Base-by-base conservation (phyloP, 2,888 invertebrate genomes). In the Actias luna region DNA sequence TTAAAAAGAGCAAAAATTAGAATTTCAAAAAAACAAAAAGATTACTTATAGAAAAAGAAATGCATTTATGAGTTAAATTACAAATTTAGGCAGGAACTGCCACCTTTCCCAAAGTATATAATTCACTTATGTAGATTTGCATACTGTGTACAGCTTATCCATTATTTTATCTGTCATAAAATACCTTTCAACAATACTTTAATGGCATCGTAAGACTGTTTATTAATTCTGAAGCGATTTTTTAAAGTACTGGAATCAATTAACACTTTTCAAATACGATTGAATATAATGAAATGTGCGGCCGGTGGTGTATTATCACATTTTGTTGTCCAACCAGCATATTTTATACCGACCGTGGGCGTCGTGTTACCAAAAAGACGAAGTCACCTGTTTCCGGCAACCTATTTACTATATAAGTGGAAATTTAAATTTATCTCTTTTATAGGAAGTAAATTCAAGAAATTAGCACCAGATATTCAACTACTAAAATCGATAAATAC, bases 341-440 rank as follows among this genome's bases (percentile, higher is more conserved):
- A 25, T 50, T 50, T 50, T 50, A 50, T 50, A 50, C 12, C 46
- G 46, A 50, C 46, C 25, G 46, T 50, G 25, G 25, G 25, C 25
- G 12, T 50, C 46, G 22, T 25, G 25, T 50, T 50, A 25, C 46
- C 0, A 22, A 50, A 50, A 50, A 25, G 22, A 50, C 46, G 25
- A 42, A 18, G 22, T 50, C 46, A 50, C 46, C 46, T 50, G 46
- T 50, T 50, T 50, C 46, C 46, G 46, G 46, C 22, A 25, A 25
- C 42, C 42, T 42, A 42, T 22, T 50, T 50, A 50, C 25, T 50
- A 22, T 25, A 50, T 50, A 50, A 12, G 25, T 50, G 25, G 22
- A 50, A 10, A 25, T 50, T 50, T 25, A 50, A 12, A 50, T 12
- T 50, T 50, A 50, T 12, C 46, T 12, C 22, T 50, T 50, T 50